Evolutionary conservation across 2,113 vertebrate genomes (phyloP), one percentile per base, ranked within the genome.

Genomic region (Oceanites oceanicus): DNA sequence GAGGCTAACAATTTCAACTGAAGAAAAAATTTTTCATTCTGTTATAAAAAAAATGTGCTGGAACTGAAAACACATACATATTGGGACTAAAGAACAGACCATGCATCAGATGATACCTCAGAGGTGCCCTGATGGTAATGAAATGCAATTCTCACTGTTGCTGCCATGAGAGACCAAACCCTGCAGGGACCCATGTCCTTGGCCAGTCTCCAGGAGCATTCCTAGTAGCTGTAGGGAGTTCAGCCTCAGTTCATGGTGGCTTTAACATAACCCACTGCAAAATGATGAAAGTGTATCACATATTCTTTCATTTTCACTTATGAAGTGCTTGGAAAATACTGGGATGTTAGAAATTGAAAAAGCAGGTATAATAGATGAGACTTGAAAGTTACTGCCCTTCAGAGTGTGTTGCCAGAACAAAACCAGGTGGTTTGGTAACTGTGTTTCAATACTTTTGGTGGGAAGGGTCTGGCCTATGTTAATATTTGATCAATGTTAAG

Each of bases 311-410:
- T 50, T 90, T 70, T 61, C 30, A 15, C 34, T 91, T 74, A 27
- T 27, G 42, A 66, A 25, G 16, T 86, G 42, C 56, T 27, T 67
- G n/a, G 36, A 77, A 92, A 42, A 38, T 45, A 11, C 1, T 20
- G 15, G 4, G 26, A 3, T 19, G 5, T 42, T 30, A 27, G 42
- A 50, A 84, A 29, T 17, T 67, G 42, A 65, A 87, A 73, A 61
- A 62, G 3, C 4, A 34, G 40, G 17, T 0, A 0, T 23, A 26
- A n/a, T 1, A 50, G 19, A 34, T 34, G 40, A 8, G 25, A 18
- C 9, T 30, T 34, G 10, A 4, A 58, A 40, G 16, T 36, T 78
- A 18, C 23, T 79, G 53, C 11, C 13, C 26, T 77, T 80, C 8
- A 13, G 3, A 17, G 34, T 30, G 29, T 32, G 27, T 5, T 75